Base-by-base conservation (phyloP, 2,113 vertebrate genomes). In the Percopsis transmontana region DNA sequence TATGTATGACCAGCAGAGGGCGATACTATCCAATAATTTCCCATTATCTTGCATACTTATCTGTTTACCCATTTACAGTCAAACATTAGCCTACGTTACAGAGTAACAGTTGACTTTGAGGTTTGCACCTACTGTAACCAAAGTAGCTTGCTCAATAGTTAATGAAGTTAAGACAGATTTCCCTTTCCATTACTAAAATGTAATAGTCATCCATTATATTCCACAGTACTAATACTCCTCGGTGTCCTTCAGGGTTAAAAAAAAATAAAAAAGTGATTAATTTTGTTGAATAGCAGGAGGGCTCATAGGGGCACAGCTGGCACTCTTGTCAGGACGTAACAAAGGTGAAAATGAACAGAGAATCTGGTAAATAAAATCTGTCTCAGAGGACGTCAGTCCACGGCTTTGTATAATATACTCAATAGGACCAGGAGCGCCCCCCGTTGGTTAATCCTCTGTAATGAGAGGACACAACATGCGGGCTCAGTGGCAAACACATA, bases 1-100 rank as follows among this genome's bases (percentile, higher is more conserved):
- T n/a, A n/a, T n/a, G n/a, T 48, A 1, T 21, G 51, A 4, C 86
- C 88, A 88, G 85, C 74, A 88, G 88, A 86, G 85, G 86, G 88
- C 61, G 85, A 85, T 58, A 56, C 84, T 73, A 72, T 78, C 69
- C 74, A 82, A 73, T 62, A 57, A 75, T 47, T 85, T 79, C 3
- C 70, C 57, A 42, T 51, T 40, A 23, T 9, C 11, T 51, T 12
- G 38, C 18, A 58, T 59, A 24, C 14, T 9, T 12, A 21, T 16
- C 50, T 5, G 23, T 21, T 11, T 40, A n/a, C 38, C 42, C 41
- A 47, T n/a, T 47, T 47, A 50, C 19, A 74, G 27, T 20, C 10
- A 16, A 48, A 52, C 38, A 20, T 21, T 18, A 12, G 11, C 21
- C 14, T 13, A 12, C 10, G 4, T 16, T 11, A 15, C 11, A 40